Evolutionary conservation across 92 coral and sea anemone species (phyloP).

Genomic region (Parazoanthus darwini): DNA sequence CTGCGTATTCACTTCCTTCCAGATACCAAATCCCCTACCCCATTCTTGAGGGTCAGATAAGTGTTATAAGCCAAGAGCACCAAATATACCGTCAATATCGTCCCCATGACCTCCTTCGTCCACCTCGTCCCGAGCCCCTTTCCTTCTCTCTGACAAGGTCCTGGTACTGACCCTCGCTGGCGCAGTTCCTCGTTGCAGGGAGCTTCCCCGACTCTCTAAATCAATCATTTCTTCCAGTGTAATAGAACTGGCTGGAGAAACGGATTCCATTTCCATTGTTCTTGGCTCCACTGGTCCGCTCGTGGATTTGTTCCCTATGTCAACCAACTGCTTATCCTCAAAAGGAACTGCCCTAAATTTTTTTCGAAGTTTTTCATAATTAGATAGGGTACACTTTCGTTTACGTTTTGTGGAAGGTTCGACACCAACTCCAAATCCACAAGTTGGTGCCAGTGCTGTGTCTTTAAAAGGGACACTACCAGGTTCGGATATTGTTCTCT

Average conservation of each 20-base stretch:
- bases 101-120: not conserved
- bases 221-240: not conserved
- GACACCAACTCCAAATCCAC: not conserved
- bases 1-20: too few species aligned
- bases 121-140: not conserved
- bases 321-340: not conserved
- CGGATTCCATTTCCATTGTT: not conserved
- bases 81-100: conserved; percentile 17
- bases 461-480: not conserved
- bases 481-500: not conserved
- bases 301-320: not conserved
- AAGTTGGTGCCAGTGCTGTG: not conserved
- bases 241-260: not conserved
- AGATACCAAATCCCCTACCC: not conserved
- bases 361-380: not conserved
- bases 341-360: not conserved
- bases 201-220: not conserved
- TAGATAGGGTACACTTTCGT: not conserved
- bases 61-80: not conserved
- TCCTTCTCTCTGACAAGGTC: not conserved
- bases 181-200: not conserved
- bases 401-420: not conserved
- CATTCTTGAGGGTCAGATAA: not conserved
- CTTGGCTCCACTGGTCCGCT: not conserved
- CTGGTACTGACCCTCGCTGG: not conserved